Evolutionary conservation across 2,113 vertebrate genomes (phyloP), one percentile per base, ranked within the genome.

Genomic region (Oenanthe melanoleuca): DNA sequence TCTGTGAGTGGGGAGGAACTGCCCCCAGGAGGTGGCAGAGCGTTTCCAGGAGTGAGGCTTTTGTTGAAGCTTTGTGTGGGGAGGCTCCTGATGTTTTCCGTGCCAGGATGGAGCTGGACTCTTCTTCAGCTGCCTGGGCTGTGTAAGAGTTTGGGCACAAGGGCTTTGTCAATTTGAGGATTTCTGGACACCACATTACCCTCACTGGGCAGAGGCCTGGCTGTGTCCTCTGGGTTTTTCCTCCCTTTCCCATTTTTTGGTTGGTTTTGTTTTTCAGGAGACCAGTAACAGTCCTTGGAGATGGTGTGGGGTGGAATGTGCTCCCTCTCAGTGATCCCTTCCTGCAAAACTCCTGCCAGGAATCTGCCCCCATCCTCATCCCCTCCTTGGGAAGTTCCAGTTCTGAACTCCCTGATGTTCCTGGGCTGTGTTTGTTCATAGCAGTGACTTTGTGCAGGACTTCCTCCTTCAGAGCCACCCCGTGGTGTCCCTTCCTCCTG

Each of bases 401-500:
- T 12, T 60, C 87, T 1, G 8, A 25, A 21, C 74, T 61, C 73
- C 84, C 84, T 0, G 5, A 12, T 17, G 79, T 5, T 79, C 40
- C 64, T 17, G 16, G 8, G 17, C 66, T 56, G 29, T 53, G 50
- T 52, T 52, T 71, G 67, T 72, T 44, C 63, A 80, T 1, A 34
- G 50, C 69, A 61, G n/a, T 55, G 91, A 84, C 77, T 88, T 72
- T 38, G 77, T 63, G 75, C 84, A 61, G 73, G 34, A 21, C 28
- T 92, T 86, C 67, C 79, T 77, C 33, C 80, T 73, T 73, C 94
- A 86, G 57, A 91, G 87, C 83, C 34, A 2, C 64, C 86, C 86
- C 0, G 4, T 0, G 0, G 80, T 21, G 81, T 59, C 74, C 37
- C 82, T 65, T 71, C 86, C 86, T 56, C 29, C 75, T 52, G 0